Percentiles rank a stretch among this genome's conserved stretches.
phyloP scores from a whole-genome alignment of 2,888 invertebrate genomes.

The Apomyelois bistriatella region DNA sequence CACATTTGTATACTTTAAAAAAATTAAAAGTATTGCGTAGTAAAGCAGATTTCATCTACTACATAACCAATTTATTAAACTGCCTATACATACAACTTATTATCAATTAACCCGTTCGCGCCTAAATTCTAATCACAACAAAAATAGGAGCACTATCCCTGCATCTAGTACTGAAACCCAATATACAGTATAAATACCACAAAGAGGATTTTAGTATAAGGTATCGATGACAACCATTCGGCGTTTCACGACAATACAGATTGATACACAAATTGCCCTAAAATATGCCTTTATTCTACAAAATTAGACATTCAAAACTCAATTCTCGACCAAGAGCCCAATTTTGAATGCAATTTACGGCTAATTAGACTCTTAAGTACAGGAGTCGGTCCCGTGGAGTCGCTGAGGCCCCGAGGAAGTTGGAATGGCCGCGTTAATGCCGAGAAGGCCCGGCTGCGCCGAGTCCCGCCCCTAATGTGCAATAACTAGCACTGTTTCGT shows the following conservation, averaged over 20 bases:
- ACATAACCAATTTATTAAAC: too few species aligned
- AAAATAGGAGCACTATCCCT: too few species aligned
- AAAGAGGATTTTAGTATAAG: background rate
- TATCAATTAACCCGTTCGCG: too few species aligned
- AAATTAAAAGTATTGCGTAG: too few species aligned
- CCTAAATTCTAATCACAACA: too few species aligned
- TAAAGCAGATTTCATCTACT: too few species aligned
- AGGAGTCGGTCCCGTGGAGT: slow-evolving; percentile 28
- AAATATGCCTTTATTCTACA: slow-evolving; percentile 61
- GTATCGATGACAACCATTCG: slow-evolving; percentile 4
- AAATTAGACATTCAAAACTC: slow-evolving; percentile 73
- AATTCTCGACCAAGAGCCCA: slow-evolving; percentile 25
- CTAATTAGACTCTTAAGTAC: slow-evolving; percentile 26
- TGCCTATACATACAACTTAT: too few species aligned
- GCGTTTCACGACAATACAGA: slow-evolving; percentile 43
- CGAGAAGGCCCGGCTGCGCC: slow-evolving; percentile 17
- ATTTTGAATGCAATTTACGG: slow-evolving; percentile 24
- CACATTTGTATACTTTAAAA: too few species aligned
- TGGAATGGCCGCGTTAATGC: slow-evolving; percentile 53
- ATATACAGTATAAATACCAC: background rate
- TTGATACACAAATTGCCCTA: slow-evolving; percentile 58
- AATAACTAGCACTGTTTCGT: slow-evolving; percentile 43
- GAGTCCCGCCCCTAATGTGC: slow-evolving; percentile 38
- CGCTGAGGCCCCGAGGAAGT: slow-evolving; percentile 42
- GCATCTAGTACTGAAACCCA: too few species aligned